phyloP scores from a whole-genome alignment of 37 sponge, comb jelly and placozoan species.

The Ianthella basta region DNA sequence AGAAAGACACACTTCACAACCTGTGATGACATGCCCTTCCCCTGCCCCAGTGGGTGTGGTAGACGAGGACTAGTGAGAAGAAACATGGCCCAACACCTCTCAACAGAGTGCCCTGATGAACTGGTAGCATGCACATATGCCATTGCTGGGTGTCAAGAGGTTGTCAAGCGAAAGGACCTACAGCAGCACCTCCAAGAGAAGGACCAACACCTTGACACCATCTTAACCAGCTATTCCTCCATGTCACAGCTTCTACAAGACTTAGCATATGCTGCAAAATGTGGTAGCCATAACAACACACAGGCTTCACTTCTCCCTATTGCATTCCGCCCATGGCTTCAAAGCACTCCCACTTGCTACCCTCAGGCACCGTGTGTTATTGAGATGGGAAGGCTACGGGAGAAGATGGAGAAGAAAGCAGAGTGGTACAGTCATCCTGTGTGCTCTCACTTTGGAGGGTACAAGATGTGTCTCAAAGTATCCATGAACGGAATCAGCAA shows the following conservation, averaged over 20 bases:
- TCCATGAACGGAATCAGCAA: not conserved
- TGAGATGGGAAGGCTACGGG: not conserved
- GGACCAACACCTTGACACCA: not conserved
- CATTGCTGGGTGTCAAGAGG: slow-evolving; percentile 46
- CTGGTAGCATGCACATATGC: slow-evolving; percentile 45
- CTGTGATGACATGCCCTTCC: not conserved
- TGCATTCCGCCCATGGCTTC: too few relatives aligned
- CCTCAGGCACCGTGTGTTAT: not conserved
- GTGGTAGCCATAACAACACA: too few relatives aligned
- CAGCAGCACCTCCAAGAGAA: not conserved
- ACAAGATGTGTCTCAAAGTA: not conserved
- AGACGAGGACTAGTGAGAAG: not conserved
- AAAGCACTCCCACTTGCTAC: too few relatives aligned
- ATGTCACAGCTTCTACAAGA: too few relatives aligned
- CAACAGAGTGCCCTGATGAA: slow-evolving; percentile 23
- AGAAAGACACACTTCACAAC: not conserved
- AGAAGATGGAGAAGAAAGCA: slow-evolving; percentile 6
- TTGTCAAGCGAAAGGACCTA: not conserved
- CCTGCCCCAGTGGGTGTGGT: not conserved
- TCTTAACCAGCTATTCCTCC: not conserved
- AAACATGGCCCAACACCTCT: not conserved
- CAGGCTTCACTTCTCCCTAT: too few relatives aligned
- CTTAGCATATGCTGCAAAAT: too few relatives aligned
- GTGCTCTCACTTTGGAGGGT: slow-evolving; percentile 13
- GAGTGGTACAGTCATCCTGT: slow-evolving; percentile 10